These are phyloP conservation scores for Octopus sinensis DNA, from an alignment of 1,140 invertebrate genomes.

Conservation along the genomic window DNA sequence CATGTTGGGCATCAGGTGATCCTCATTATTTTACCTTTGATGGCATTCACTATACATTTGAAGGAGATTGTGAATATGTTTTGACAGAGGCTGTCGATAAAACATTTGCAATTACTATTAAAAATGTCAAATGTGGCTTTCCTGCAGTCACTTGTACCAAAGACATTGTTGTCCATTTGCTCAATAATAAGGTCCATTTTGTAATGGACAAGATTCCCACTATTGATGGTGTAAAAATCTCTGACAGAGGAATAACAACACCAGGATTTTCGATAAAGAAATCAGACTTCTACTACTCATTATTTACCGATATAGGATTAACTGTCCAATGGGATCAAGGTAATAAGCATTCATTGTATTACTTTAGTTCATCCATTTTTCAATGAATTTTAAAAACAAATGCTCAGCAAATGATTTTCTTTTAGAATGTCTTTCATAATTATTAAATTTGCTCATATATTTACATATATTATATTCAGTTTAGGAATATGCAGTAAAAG, in stretches of 20 bases:
- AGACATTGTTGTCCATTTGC: slow-evolving; percentile 66
- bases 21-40: slow-evolving; percentile 82
- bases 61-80: slow-evolving; percentile 82
- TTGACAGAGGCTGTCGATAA: slow-evolving; percentile 63
- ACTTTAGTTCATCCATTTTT: neutral
- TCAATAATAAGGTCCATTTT: slow-evolving; percentile 39
- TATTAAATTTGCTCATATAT: neutral
- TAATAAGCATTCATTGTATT: slow-evolving; percentile 6
- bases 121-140: slow-evolving; percentile 80
- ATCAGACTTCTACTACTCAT: slow-evolving; percentile 8
- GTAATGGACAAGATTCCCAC: slow-evolving; percentile 16
- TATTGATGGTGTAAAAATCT: slow-evolving; percentile 12
- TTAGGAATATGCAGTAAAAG: neutral
- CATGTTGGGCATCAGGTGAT: slow-evolving; percentile 65
- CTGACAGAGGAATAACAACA: slow-evolving; percentile 9
- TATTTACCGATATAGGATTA: slow-evolving; percentile 19
- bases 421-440: neutral
- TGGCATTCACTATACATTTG: slow-evolving; percentile 74
- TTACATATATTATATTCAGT: neutral
- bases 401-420: neutral
- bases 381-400: no score
- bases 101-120: slow-evolving; percentile 31
- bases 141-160: slow-evolving; percentile 82
- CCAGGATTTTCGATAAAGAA: slow-evolving; percentile 6
- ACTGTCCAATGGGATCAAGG: slow-evolving; percentile 29